These are phyloP conservation scores for Pomatorhinus ruficollis DNA, from an alignment of 2,113 vertebrate genomes.

Conservation along the genomic window DNA sequence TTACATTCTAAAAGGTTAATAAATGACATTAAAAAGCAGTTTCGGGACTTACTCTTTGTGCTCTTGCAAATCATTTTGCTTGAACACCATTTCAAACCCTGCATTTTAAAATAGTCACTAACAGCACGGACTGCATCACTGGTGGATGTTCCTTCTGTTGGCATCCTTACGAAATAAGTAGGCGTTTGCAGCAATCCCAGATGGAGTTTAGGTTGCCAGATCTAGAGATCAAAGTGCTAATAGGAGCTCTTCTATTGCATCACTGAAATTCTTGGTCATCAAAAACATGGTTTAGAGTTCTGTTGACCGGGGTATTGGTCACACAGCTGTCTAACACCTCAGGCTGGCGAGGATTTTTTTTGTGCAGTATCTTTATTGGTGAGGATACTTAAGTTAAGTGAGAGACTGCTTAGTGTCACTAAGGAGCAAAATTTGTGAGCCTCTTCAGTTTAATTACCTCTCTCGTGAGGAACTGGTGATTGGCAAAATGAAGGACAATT, in stretches of 20 bases:
- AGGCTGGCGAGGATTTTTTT: neutral
- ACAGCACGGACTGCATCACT: neutral
- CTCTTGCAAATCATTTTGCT: conserved; percentile 6
- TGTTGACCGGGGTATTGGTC: neutral
- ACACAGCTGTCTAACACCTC: neutral
- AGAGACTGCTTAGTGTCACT: neutral
- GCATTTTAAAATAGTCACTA: neutral
- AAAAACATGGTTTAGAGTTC: neutral
- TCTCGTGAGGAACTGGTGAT: neutral
- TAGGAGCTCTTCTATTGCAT: neutral
- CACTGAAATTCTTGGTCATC: neutral
- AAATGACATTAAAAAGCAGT: conserved; percentile 18
- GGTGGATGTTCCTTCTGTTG: neutral
- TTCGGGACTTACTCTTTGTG: neutral
- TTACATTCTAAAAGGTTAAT: conserved; percentile 8
- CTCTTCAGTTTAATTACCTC: neutral
- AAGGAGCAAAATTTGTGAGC: neutral
- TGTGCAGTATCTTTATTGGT: neutral
- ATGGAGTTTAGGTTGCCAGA: neutral
- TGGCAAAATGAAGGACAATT: neutral
- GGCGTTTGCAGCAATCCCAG: neutral
- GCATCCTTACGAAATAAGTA: neutral
- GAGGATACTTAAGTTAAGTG: neutral
- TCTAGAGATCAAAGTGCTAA: neutral
- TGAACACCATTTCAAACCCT: neutral